These are phyloP conservation scores for Andrena marginata DNA, from an alignment of 2,888 invertebrate species.

Conservation along the genomic window DNA sequence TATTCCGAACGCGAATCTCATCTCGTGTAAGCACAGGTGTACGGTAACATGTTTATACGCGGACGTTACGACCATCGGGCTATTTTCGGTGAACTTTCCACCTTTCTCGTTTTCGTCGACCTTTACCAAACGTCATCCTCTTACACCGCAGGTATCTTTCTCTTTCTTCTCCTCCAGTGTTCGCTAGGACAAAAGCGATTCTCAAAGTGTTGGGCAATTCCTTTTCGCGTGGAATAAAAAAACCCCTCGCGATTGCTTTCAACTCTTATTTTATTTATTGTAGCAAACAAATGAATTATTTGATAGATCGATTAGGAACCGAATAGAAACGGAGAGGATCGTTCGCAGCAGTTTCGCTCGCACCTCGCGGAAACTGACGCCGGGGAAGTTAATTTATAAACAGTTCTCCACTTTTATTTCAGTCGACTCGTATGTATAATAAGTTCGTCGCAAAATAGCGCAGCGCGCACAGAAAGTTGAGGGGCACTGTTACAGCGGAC, in stretches of 20 bases:
- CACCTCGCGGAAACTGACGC: too few relatives aligned
- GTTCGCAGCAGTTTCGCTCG: too few relatives aligned
- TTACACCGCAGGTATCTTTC: background rate
- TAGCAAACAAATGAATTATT: too few relatives aligned
- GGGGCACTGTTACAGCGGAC: background rate
- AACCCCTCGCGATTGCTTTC: too few relatives aligned
- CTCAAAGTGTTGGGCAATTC: background rate
- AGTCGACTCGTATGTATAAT: background rate
- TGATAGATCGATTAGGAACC: too few relatives aligned
- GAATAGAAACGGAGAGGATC: too few relatives aligned
- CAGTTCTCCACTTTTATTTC: too few relatives aligned
- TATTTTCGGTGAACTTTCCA: slow-evolving; percentile 49
- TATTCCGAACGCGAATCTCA: slow-evolving; percentile 53
- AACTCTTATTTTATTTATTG: too few relatives aligned
- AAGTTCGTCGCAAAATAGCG: background rate
- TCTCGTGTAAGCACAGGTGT: slow-evolving; percentile 52
- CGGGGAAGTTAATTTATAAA: too few relatives aligned
- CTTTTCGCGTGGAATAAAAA: too few relatives aligned
- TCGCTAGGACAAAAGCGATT: background rate
- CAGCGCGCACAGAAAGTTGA: background rate
- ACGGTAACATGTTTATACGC: slow-evolving; percentile 50
- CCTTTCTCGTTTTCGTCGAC: slow-evolving; percentile 42
- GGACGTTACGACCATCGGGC: slow-evolving; percentile 37
- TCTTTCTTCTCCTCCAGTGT: background rate
- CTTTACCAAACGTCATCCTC: slow-evolving; percentile 18